phyloP scores from a whole-genome alignment of 2,888 invertebrate genomes.

The Lamellibrachia satsuma region DNA sequence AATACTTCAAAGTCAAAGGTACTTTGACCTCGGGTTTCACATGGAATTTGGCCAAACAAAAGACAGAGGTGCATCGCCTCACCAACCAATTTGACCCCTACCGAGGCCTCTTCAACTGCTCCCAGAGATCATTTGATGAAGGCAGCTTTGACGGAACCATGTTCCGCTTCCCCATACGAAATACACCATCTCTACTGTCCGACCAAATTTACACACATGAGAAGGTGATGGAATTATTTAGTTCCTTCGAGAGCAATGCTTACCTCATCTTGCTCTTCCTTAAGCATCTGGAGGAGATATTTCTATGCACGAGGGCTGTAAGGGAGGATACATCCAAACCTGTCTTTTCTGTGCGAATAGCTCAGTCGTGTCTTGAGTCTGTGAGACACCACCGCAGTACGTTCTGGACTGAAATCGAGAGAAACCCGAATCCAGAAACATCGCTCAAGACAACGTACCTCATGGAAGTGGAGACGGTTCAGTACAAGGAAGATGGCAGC shows the following conservation, averaged over 20 bases:
- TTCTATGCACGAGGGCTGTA: slow-evolving; percentile 37
- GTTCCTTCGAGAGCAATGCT: slow-evolving; percentile 48
- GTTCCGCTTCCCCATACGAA: slow-evolving; percentile 58
- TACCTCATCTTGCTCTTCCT: slow-evolving; percentile 52
- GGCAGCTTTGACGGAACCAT: slow-evolving; percentile 53
- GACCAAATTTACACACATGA: slow-evolving; percentile 45
- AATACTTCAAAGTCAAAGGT: slow-evolving; percentile 42
- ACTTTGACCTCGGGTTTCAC: slow-evolving; percentile 42
- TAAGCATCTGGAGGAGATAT: slow-evolving; percentile 49
- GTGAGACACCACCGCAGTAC: slow-evolving; percentile 26
- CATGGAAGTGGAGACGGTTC: slow-evolving; percentile 27
- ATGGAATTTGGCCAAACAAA: slow-evolving; percentile 38
- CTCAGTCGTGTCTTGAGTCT: slow-evolving; percentile 22
- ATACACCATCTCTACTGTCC: slow-evolving; percentile 48
- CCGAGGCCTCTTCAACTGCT: slow-evolving; percentile 46
- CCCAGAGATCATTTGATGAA: slow-evolving; percentile 33
- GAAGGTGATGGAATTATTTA: slow-evolving; percentile 47
- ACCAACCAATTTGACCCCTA: slow-evolving; percentile 47
- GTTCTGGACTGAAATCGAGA: background rate
- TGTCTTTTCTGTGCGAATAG: slow-evolving; percentile 28
- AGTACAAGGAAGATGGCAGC: slow-evolving; percentile 21
- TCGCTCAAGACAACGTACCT: slow-evolving; percentile 20
- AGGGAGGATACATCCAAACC: background rate
- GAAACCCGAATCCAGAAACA: background rate
- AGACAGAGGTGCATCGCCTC: slow-evolving; percentile 32